Percentiles rank a stretch among this genome's conserved stretches.
Conservation (phyloP, 2,113 vertebrate species). For the Corythoichthys intestinalis region DNA sequence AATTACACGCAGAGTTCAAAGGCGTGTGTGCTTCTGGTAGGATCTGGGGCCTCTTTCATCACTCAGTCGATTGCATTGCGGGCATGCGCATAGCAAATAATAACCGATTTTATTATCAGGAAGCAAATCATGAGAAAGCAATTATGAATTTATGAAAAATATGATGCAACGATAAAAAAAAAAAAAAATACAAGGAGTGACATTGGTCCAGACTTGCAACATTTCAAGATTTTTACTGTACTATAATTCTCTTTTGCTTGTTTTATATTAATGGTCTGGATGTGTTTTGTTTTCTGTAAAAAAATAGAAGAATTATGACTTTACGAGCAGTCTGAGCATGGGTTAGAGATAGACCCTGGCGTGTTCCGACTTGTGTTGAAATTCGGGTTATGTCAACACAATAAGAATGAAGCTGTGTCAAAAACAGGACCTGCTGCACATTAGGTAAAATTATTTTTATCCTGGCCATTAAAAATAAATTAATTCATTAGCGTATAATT, state of each 20-base stretch:
- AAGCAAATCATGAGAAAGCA: neutral
- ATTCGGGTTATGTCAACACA: neutral
- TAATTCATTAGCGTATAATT: neutral
- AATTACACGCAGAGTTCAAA: slow-evolving; percentile 63
- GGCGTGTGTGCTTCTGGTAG: slow-evolving; percentile 18
- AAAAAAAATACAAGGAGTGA: too few species aligned
- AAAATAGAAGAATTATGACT: neutral
- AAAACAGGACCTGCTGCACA: neutral
- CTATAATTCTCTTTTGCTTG: neutral
- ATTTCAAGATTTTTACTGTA: neutral
- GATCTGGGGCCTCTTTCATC: neutral
- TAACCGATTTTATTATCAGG: neutral
- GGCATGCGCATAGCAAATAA: neutral
- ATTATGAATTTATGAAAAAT: neutral
- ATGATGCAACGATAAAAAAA: neutral
- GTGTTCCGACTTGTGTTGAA: neutral
- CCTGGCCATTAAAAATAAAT: neutral
- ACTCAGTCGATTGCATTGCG: neutral
- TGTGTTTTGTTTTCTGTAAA: neutral
- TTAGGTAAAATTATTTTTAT: neutral
- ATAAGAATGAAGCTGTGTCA: neutral
- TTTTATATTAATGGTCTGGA: neutral
- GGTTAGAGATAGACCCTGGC: neutral
- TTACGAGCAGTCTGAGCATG: neutral
- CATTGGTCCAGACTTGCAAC: neutral